Conservation (phyloP, 2,113 vertebrate species). For the Cichladusa arquata region DNA sequence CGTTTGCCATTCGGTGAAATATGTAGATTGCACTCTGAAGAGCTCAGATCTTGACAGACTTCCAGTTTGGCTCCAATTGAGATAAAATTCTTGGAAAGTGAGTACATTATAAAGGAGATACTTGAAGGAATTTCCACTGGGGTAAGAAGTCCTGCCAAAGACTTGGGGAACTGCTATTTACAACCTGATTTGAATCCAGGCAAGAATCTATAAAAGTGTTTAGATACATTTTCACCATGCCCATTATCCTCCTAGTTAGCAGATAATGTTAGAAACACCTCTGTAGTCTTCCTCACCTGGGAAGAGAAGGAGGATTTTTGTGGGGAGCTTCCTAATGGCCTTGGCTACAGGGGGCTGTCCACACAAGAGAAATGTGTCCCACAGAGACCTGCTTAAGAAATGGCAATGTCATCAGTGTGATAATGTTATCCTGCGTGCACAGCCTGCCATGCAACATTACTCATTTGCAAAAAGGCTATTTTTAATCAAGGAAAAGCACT, state of each 20-base stretch:
- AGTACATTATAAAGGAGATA: neutral
- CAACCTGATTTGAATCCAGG: neutral
- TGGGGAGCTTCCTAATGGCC: neutral
- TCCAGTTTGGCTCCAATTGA: slow-evolving; percentile 34
- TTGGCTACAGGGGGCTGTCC: neutral
- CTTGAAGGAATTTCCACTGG: slow-evolving; percentile 18
- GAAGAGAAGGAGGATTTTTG: neutral
- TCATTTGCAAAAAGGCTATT: slow-evolving; percentile 46
- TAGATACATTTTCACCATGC: neutral
- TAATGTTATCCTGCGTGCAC: neutral
- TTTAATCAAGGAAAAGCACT: slow-evolving; percentile 64
- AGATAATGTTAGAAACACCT: neutral
- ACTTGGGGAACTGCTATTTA: neutral
- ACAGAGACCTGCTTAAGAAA: neutral
- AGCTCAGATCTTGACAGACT: slow-evolving; percentile 26
- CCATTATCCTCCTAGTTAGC: neutral
- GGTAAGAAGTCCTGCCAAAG: slow-evolving; percentile 23
- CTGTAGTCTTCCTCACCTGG: neutral
- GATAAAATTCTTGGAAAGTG: slow-evolving; percentile 39
- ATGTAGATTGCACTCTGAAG: neutral
- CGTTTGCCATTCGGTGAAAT: neutral
- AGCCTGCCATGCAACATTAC: neutral
- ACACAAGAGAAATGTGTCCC: neutral
- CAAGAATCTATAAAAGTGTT: neutral
- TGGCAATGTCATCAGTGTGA: neutral